Percentiles rank a stretch among this genome's conserved stretches.
phyloP scores from a whole-genome alignment of 2,888 invertebrate species.

The Noctua fimbriata region DNA sequence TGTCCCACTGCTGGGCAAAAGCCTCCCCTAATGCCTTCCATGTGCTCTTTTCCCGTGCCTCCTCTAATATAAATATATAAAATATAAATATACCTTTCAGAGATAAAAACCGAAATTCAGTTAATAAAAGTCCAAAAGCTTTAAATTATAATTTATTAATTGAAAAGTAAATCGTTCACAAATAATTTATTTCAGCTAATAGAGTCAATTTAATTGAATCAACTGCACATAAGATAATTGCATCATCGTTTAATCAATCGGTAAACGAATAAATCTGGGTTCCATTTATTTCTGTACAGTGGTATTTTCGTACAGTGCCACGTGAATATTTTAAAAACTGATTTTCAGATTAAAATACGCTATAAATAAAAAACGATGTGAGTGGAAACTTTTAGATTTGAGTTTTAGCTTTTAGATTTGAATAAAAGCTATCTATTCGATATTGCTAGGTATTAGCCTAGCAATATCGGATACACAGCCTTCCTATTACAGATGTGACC shows the following conservation, averaged over 20 bases:
- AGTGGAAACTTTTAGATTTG: no score
- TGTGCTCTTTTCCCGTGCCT: no score
- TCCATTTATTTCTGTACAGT: slow-evolving; percentile 61
- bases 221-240: slow-evolving; percentile 70
- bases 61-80: no score
- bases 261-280: slow-evolving; percentile 65
- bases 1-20: no score
- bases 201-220: slow-evolving; percentile 68
- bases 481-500: no score
- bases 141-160: slow-evolving; percentile 18
- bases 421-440: slow-evolving; percentile 9
- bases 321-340: slow-evolving; percentile 44
- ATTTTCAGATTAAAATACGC: slow-evolving; percentile 25
- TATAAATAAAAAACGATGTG: slow-evolving; percentile 28
- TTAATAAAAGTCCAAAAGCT: background rate
- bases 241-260: slow-evolving; percentile 70
- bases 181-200: slow-evolving; percentile 59
- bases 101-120: background rate
- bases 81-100: background rate
- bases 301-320: slow-evolving; percentile 35
- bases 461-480: background rate
- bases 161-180: slow-evolving; percentile 56
- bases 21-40: no score
- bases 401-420: slow-evolving; percentile 19
- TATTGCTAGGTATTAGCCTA: no score